phyloP scores from a whole-genome alignment of 2,888 invertebrate genomes.

The Leptopilina myrica region DNA sequence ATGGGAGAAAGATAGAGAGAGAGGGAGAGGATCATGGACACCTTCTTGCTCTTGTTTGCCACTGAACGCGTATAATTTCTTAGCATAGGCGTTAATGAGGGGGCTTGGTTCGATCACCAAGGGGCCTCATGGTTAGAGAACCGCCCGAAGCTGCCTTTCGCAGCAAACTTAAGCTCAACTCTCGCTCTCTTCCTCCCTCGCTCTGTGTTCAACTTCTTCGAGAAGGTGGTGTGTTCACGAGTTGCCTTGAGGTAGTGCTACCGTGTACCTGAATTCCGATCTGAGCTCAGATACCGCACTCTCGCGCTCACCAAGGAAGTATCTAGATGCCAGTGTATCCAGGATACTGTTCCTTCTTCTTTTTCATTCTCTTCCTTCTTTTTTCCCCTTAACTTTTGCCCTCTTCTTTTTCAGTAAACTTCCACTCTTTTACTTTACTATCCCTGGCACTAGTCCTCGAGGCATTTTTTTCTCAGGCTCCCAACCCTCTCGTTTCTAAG shows the following conservation, averaged over 20 bases:
- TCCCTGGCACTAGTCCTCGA: too few relatives aligned
- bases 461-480: too few relatives aligned
- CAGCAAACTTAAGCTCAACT: conserved; percentile 50
- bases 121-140: conserved; percentile 56
- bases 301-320: conserved; percentile 66
- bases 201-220: conserved; percentile 54
- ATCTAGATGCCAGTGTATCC: conserved; percentile 70
- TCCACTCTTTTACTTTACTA: conserved; percentile 36
- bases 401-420: conserved; percentile 51
- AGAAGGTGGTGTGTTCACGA: conserved; percentile 69
- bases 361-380: conserved; percentile 41
- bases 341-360: conserved; percentile 65
- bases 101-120: conserved; percentile 74
- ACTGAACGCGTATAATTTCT: conserved; percentile 76
- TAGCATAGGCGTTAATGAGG: conserved; percentile 76
- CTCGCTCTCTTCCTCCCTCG: conserved; percentile 51
- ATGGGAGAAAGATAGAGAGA: conserved; percentile 52
- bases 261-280: conserved; percentile 76
- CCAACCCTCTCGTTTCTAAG: too few relatives aligned
- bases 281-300: conserved; percentile 71
- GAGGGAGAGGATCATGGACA: conserved; percentile 67
- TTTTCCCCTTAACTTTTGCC: conserved; percentile 41
- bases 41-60: conserved; percentile 76
- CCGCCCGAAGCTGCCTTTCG: conserved; percentile 61
- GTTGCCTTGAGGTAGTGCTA: conserved; percentile 72